Evolutionary conservation across 2,888 invertebrate species (phyloP), one percentile per base, ranked within the genome.

Genomic region (Empis stercorea): DNA sequence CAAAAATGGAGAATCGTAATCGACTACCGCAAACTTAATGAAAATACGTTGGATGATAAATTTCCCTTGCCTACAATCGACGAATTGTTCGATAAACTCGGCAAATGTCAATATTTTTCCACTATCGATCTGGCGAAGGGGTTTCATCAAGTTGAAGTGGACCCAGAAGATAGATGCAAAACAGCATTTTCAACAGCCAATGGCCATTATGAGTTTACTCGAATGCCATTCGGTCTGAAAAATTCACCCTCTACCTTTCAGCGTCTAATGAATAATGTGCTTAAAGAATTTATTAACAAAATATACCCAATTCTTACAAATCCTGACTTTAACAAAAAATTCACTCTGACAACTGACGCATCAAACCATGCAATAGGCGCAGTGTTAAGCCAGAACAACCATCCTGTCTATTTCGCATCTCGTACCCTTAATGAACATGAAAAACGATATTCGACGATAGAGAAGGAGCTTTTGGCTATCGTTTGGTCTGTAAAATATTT

Each of bases 231-330:
- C 11, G 30, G 41, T 3, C 15, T 41, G 3, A 41, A 41, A 30
- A 41, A 41, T 20, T 11, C 52, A 9, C 47, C 49, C 3, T 30
- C 45, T 5, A 48, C 45, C 13, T 48, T 48, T 36, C 53, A 55
- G 39, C 44, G 50, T 6, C 5, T 55, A 27, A 53, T 52, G 46
- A 55, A 55, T 43, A 11, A 42, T 14, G 37, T 54, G 13, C 27
- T 53, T 17, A 45, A 23, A 11, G 46, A 52, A 6, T 46, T 30
- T 34, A 46, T 51, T 7, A 49, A 49, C 37, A 52, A 44, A 36
- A 45, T 50, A 4, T 47, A 44, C 13, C 44, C 48, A 9, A 32
- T 48, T 5, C n/a, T 48, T 9, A 43, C 30, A 23, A 20, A 27
- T 27, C 40, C 46, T 4, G 43, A 47, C 23, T 47, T 47, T 16